phyloP scores from a whole-genome alignment of 2,888 invertebrate species.

The Tetropium fuscum region DNA sequence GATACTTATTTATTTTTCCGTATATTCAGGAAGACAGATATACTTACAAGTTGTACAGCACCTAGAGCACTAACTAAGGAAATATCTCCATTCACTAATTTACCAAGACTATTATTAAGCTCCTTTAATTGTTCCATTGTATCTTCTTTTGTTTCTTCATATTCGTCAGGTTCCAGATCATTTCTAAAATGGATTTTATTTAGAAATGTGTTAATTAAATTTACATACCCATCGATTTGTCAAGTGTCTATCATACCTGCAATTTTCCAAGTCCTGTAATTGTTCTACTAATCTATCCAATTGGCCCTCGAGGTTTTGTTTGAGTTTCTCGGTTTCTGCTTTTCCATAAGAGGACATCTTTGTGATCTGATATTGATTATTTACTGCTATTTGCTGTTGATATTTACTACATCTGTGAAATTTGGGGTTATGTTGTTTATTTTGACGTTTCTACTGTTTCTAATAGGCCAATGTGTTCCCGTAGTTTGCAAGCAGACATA shows the following conservation, averaged over 20 bases:
- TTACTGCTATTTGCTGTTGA: constrained; percentile 21
- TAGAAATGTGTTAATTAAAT: too few species aligned
- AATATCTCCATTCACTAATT: constrained; percentile 76
- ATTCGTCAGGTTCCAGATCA: constrained; percentile 74
- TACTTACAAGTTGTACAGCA: constrained; percentile 73
- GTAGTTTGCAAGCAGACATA: constrained; percentile 19
- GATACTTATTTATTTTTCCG: neutral
- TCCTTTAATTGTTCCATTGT: constrained; percentile 79
- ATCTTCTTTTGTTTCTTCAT: constrained; percentile 76
- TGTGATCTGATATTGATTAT: neutral
- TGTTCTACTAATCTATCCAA: constrained; percentile 77
- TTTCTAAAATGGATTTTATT: constrained; percentile 67
- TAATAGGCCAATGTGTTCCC: constrained; percentile 19
- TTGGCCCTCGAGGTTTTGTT: constrained; percentile 76
- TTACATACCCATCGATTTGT: neutral
- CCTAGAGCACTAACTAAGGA: constrained; percentile 75
- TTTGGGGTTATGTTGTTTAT: constrained; percentile 51
- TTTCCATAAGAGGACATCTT: constrained; percentile 67
- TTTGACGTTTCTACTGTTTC: constrained; percentile 46
- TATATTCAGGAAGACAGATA: too few species aligned
- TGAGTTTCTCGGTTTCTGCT: constrained; percentile 73
- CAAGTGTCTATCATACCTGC: constrained; percentile 68
- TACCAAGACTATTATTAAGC: constrained; percentile 73
- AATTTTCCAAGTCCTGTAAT: constrained; percentile 77
- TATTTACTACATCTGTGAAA: constrained; percentile 57